phyloP scores from a whole-genome alignment of 2,113 vertebrate genomes.

The Campylomormyrus numenius region DNA sequence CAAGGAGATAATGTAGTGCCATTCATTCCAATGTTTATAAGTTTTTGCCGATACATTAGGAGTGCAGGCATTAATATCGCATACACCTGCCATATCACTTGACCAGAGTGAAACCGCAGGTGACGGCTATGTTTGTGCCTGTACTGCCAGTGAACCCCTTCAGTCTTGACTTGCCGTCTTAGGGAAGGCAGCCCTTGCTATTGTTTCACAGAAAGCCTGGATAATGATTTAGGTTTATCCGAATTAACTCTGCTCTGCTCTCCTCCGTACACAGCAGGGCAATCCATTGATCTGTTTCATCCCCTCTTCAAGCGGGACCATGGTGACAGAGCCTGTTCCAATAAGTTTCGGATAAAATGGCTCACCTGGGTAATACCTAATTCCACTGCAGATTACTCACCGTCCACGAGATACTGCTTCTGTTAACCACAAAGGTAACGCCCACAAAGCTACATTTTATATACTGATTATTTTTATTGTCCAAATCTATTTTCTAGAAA shows the following conservation, averaged over 20 bases:
- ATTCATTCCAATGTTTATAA: not conserved
- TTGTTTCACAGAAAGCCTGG: not conserved
- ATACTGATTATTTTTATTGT: conserved; percentile 20
- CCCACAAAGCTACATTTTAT: conserved; percentile 6
- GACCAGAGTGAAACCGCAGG: not conserved
- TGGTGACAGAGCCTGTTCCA: not conserved
- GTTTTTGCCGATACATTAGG: not conserved
- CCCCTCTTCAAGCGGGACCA: not conserved
- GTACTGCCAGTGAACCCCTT: not conserved
- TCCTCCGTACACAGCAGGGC: not conserved
- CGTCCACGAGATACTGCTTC: not conserved
- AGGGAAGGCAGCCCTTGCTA: not conserved
- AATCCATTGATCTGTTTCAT: not conserved
- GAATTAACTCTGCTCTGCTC: not conserved
- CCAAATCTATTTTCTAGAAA: conserved; percentile 25
- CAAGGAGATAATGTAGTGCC: not conserved
- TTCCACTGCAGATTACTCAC: not conserved
- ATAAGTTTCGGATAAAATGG: not conserved
- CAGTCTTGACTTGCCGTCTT: not conserved
- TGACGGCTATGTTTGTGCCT: not conserved
- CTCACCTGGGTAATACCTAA: not conserved
- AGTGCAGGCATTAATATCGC: not conserved
- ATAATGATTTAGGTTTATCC: not conserved
- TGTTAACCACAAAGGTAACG: too few species aligned
- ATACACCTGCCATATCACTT: not conserved